phyloP scores from a whole-genome alignment of 2,113 vertebrate genomes.

The Okapia johnstoni region DNA sequence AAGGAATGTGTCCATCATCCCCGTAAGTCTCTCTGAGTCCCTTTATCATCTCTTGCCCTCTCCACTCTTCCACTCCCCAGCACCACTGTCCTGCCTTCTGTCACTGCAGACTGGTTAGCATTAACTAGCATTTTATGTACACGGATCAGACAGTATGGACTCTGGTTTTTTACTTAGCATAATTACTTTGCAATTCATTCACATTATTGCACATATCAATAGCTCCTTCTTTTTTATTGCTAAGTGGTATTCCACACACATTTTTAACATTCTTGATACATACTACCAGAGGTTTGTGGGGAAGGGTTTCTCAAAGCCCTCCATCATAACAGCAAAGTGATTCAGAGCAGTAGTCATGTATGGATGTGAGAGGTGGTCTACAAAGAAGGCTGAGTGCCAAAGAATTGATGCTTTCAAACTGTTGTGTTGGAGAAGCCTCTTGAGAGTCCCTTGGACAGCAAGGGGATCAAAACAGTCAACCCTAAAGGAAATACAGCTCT shows the following conservation, averaged over 20 bases:
- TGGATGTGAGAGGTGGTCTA: neutral
- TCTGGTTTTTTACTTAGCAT: neutral
- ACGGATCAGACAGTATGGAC: neutral
- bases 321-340: neutral
- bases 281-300: neutral
- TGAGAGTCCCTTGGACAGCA: neutral
- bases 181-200: neutral
- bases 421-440: neutral
- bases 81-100: neutral
- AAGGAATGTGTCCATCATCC: neutral
- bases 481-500: neutral
- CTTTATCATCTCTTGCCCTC: neutral
- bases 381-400: neutral
- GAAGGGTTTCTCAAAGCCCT: neutral
- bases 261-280: neutral
- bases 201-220: neutral
- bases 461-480: neutral
- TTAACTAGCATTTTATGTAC: neutral
- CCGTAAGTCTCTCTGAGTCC: neutral
- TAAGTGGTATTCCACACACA: neutral
- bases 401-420: neutral
- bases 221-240: neutral
- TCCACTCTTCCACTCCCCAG: fast-evolving
- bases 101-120: neutral
- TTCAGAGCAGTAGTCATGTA: neutral